Evolutionary conservation across 2,888 invertebrate species (phyloP).

Genomic region (Orthosia cruda): DNA sequence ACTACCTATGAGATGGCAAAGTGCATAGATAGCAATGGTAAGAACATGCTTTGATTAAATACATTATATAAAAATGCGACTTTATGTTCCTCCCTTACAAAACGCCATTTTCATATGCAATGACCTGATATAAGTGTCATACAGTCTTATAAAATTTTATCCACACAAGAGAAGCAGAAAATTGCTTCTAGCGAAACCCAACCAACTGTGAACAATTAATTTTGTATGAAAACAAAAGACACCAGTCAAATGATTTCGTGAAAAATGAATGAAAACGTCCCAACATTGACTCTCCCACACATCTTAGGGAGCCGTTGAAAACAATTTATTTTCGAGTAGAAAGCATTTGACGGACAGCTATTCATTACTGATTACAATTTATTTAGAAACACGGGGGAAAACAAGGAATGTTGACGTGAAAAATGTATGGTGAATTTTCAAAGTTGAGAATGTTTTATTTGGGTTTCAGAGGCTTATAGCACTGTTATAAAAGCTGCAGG

Average conservation of each 20-base stretch:
- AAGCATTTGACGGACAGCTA: constrained; percentile 33
- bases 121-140: no score
- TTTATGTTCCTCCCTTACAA: no score
- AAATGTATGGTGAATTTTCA: neutral
- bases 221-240: constrained; percentile 14
- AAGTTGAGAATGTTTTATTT: neutral
- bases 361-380: constrained; percentile 59
- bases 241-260: constrained; percentile 33
- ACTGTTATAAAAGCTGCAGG: neutral
- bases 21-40: no score
- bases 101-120: no score
- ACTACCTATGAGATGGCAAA: no score
- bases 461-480: neutral
- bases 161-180: neutral
- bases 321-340: constrained; percentile 47
- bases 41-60: no score
- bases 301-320: constrained; percentile 21
- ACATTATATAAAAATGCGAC: no score
- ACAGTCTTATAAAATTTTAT: no score
- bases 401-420: constrained; percentile 1
- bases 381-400: constrained; percentile 29
- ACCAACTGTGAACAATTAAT: constrained; percentile 12
- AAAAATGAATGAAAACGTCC: constrained; percentile 31
- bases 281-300: neutral
- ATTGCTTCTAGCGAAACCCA: constrained; percentile 8